phyloP scores from a whole-genome alignment of 1,140 invertebrate species.

The Anastatus disparis region DNA sequence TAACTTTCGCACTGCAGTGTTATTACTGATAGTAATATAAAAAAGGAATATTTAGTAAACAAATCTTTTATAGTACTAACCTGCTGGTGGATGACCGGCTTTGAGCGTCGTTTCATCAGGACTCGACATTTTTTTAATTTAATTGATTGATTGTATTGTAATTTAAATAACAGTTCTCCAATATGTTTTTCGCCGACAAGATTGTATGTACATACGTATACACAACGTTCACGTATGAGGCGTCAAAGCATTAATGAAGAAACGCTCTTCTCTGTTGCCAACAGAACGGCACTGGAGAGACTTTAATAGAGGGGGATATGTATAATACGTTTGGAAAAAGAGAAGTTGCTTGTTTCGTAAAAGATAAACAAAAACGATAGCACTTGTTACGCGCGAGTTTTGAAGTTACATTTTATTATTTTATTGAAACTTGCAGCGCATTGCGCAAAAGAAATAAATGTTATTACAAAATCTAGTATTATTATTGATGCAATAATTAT shows the following conservation, averaged over 20 bases:
- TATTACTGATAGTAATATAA: neutral
- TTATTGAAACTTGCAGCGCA: too few species aligned
- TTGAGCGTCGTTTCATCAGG: constrained; percentile 74
- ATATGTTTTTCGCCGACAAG: constrained; percentile 26
- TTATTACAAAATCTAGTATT: too few species aligned
- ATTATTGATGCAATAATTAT: too few species aligned
- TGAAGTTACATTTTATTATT: too few species aligned
- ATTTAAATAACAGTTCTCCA: too few species aligned
- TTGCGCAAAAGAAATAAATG: too few species aligned
- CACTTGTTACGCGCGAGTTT: too few species aligned
- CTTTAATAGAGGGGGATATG: neutral
- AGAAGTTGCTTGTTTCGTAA: neutral
- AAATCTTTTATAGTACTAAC: constrained; percentile 65
- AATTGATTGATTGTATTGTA: too few species aligned
- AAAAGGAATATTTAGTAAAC: constrained; percentile 25
- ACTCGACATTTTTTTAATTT: constrained; percentile 66
- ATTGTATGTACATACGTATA: too few species aligned
- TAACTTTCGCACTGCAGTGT: too few species aligned
- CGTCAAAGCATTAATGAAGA: constrained; percentile 1
- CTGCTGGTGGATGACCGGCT: constrained; percentile 86
- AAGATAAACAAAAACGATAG: too few species aligned
- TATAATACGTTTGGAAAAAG: constrained; percentile 4
- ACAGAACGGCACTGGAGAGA: constrained; percentile 7
- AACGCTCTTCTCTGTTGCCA: constrained; percentile 1
- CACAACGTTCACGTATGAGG: neutral